phyloP scores from a whole-genome alignment of 2,113 vertebrate species.

The Bubo blakistoni region DNA sequence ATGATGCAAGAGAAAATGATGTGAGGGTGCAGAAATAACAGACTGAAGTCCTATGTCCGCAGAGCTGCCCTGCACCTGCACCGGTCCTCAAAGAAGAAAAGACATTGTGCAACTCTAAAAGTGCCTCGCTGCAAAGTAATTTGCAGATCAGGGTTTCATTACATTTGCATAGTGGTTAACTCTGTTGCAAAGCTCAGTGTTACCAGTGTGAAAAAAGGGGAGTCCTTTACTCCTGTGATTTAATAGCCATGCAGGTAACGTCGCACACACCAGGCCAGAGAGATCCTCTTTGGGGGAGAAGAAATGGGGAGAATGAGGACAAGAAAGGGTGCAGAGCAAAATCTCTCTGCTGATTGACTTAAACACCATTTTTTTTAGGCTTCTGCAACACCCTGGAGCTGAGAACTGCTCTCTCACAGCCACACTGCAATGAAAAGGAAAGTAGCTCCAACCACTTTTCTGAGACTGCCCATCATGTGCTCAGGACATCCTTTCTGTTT shows the following conservation, averaged over 20 bases:
- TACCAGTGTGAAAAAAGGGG: not conserved
- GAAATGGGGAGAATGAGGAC: not conserved
- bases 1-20: not conserved
- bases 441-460: not conserved
- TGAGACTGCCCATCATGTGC: not conserved
- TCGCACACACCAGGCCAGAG: not conserved
- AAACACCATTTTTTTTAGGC: not conserved
- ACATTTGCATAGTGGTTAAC: not conserved
- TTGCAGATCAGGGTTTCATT: not conserved
- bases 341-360: not conserved
- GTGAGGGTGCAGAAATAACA: not conserved
- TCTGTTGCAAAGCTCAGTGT: not conserved
- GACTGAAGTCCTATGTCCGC: not conserved
- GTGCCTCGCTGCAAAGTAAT: not conserved
- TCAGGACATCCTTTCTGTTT: not conserved
- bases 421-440: fast-evolving
- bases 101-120: not conserved
- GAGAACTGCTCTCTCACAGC: not conserved
- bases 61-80: not conserved
- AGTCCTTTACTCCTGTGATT: not conserved
- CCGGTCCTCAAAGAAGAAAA: not conserved
- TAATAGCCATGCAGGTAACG: not conserved
- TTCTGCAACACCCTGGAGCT: not conserved
- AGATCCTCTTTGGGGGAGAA: not conserved
- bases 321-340: not conserved